These are phyloP conservation scores for Papio anubis DNA, from an alignment of 2,113 vertebrate species.

Conservation along the genomic window DNA sequence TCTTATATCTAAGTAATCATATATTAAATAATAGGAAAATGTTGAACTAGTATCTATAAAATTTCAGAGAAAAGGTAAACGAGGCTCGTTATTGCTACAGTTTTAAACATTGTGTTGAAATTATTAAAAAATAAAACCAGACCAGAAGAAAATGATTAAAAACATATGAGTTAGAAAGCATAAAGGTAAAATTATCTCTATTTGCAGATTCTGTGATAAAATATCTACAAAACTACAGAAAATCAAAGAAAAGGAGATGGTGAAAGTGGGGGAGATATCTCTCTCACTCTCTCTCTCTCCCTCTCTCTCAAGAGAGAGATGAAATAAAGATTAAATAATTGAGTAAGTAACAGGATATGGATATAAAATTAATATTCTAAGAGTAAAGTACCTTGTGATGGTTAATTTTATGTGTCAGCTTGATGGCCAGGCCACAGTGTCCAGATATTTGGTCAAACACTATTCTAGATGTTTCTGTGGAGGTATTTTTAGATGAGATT, in stretches of 20 bases:
- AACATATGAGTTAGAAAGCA: neutral
- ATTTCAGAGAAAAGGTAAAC: slow-evolving; percentile 15
- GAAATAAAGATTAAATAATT: neutral
- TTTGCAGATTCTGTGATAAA: neutral
- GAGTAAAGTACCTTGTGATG: neutral
- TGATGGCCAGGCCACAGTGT: neutral
- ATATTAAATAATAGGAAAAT: neutral
- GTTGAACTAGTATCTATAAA: neutral
- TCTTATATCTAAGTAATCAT: neutral
- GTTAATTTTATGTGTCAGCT: neutral
- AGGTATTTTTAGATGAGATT: neutral
- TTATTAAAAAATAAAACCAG: slow-evolving; percentile 22
- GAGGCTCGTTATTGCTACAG: neutral
- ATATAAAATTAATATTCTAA: neutral
- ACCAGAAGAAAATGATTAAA: neutral
- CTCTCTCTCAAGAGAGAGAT: neutral
- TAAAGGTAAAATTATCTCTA: neutral
- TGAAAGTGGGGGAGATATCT: neutral
- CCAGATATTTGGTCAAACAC: neutral
- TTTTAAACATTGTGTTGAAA: neutral
- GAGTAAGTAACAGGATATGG: neutral
- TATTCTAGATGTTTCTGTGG: neutral
- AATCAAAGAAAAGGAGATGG: neutral
- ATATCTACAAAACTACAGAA: neutral
- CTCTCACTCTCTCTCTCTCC: too few species aligned